phyloP scores from a whole-genome alignment of 92 coral and sea anemone genomes.

The Actinostola sp. region DNA sequence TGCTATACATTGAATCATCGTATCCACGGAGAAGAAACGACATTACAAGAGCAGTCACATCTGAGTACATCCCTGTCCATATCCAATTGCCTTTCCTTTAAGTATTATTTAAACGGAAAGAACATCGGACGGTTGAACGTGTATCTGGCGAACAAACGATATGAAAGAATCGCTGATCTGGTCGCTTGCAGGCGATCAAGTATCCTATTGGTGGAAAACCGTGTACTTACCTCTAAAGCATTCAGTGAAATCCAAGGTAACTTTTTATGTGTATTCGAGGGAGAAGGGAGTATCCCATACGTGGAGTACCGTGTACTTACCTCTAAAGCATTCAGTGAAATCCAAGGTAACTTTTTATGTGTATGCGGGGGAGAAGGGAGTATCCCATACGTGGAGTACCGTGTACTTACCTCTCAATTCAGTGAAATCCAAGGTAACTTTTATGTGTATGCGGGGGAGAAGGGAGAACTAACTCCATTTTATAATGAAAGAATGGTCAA shows the following conservation, averaged over 20 bases:
- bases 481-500: no score
- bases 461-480: no score
- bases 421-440: no score
- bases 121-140: conserved; percentile 78
- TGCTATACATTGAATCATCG: conserved; percentile 56
- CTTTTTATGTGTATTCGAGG: no score
- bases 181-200: conserved; percentile 73
- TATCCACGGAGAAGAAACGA: conserved; percentile 45
- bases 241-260: conserved; percentile 49
- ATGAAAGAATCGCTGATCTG: conserved; percentile 49
- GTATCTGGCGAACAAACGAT: conserved; percentile 25
- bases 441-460: no score
- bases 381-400: no score
- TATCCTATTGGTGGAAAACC: conserved; percentile 30
- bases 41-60: conserved; percentile 32
- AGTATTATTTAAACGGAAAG: conserved; percentile 66
- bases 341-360: no score
- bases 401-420: no score
- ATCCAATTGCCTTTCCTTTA: conserved; percentile 66
- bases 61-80: conserved; percentile 38
- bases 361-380: no score
- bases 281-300: background rate
- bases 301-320: conserved; percentile 56
- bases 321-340: conserved; percentile 13
- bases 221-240: conserved; percentile 45